phyloP scores from a whole-genome alignment of 2,888 invertebrate species.

The Caenorhabditis sinica region DNA sequence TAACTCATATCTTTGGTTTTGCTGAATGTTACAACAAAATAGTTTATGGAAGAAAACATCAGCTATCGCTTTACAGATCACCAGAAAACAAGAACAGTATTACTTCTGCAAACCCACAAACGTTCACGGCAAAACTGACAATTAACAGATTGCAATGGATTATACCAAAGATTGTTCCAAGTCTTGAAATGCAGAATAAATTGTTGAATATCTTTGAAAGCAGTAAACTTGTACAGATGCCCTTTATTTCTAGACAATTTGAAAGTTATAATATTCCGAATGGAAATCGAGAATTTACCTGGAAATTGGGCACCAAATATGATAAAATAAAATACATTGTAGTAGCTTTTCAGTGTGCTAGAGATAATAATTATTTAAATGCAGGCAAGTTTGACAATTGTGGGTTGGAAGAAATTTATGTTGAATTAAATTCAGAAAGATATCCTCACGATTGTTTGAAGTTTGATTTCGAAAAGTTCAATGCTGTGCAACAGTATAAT shows the following conservation, averaged over 20 bases:
- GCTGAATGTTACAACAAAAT: constrained; percentile 77
- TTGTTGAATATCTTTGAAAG: constrained; percentile 70
- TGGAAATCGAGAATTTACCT: constrained; percentile 76
- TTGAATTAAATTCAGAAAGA: constrained; percentile 74
- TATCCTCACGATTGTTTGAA: constrained; percentile 76
- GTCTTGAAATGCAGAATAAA: constrained; percentile 76
- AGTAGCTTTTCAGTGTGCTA: constrained; percentile 68
- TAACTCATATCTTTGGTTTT: constrained; percentile 66
- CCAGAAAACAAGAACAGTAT: constrained; percentile 72
- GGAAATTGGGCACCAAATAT: constrained; percentile 77
- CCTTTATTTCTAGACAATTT: constrained; percentile 68
- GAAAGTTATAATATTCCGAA: constrained; percentile 77
- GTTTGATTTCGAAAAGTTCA: constrained; percentile 75
- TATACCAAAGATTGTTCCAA: constrained; percentile 75
- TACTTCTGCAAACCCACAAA: constrained; percentile 66
- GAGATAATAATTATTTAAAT: constrained; percentile 76
- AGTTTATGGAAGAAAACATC: constrained; percentile 75
- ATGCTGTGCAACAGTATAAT: constrained; percentile 75
- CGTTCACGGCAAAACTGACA: constrained; percentile 69
- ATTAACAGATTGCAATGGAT: constrained; percentile 77
- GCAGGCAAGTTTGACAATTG: constrained; percentile 74
- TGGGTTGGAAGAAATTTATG: constrained; percentile 75
- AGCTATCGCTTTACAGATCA: constrained; percentile 72
- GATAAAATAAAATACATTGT: constrained; percentile 76
- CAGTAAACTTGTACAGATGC: constrained; percentile 61